These are phyloP conservation scores for Podiceps cristatus DNA, from an alignment of 2,113 vertebrate species.

Conservation along the genomic window DNA sequence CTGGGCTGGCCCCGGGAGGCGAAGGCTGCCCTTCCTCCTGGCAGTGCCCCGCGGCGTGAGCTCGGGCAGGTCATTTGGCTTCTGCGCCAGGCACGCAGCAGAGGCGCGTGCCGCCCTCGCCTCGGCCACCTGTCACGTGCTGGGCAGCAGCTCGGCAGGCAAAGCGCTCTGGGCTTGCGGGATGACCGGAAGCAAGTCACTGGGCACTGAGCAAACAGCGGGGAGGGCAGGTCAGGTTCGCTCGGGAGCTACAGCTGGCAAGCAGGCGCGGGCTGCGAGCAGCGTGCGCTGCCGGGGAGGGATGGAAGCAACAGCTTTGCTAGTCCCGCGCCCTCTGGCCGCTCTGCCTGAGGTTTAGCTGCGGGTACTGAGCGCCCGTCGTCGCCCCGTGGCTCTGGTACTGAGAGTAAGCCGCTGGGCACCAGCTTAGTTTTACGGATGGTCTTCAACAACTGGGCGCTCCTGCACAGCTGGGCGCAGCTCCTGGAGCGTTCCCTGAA, in stretches of 20 bases:
- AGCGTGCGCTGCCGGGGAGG: rapidly evolving
- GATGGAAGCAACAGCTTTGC: not conserved
- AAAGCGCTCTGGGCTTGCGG: not conserved
- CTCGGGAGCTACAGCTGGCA: not conserved
- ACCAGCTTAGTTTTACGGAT: not conserved
- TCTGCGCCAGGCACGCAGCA: not conserved
- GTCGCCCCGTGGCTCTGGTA: rapidly evolving
- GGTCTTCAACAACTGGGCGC: not conserved
- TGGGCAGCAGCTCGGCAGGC: not conserved
- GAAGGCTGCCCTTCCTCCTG: not conserved
- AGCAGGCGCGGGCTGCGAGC: not conserved
- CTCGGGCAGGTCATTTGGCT: not conserved
- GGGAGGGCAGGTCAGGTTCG: not conserved
- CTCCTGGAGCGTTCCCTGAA: not conserved
- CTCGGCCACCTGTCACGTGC: not conserved
- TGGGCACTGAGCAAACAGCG: not conserved
- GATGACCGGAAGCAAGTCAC: not conserved
- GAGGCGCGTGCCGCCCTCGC: not conserved
- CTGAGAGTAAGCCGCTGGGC: not conserved
- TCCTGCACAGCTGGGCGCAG: too few species aligned
- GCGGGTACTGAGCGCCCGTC: rapidly evolving
- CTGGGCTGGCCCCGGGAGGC: not conserved
- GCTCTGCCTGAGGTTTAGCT: not conserved
- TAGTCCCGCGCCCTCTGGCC: not conserved
- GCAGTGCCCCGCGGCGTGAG: too few species aligned